phyloP scores from a whole-genome alignment of 2,113 vertebrate genomes.

The Xenopus borealis region DNA sequence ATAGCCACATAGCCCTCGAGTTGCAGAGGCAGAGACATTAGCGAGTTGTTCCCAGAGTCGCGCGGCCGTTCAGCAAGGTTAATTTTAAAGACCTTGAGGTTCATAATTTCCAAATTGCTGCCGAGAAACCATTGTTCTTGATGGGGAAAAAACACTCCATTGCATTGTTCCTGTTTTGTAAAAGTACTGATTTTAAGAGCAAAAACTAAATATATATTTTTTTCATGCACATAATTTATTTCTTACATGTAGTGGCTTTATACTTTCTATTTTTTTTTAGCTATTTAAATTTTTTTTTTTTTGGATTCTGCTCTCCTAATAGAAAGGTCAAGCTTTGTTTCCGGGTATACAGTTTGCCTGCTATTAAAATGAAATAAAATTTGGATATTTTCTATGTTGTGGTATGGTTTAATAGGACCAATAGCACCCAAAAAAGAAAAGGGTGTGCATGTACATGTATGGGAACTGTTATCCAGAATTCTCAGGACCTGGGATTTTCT shows the following conservation, averaged over 20 bases:
- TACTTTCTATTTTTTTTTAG: neutral
- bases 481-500: too few species aligned
- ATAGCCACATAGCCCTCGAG: slow-evolving; percentile 39
- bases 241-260: neutral
- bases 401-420: too few species aligned
- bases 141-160: slow-evolving; percentile 3
- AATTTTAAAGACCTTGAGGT: slow-evolving; percentile 8
- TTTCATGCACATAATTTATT: neutral
- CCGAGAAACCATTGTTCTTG: slow-evolving; percentile 54
- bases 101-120: slow-evolving; percentile 23
- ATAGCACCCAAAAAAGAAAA: too few species aligned
- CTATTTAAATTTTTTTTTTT: neutral
- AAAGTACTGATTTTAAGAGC: slow-evolving; percentile 5
- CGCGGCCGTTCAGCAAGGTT: slow-evolving; percentile 13
- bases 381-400: too few species aligned
- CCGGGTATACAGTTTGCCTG: too few species aligned
- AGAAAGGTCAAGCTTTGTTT: neutral
- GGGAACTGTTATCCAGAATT: too few species aligned
- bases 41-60: neutral
- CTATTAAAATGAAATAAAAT: too few species aligned
- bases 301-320: neutral
- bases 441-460: too few species aligned
- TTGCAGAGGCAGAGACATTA: slow-evolving; percentile 14
- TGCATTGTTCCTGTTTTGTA: neutral
- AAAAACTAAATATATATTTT: slow-evolving; percentile 5